Conservation (phyloP, 92 coral and sea anemone species). For the Epizoanthus ramosus region DNA sequence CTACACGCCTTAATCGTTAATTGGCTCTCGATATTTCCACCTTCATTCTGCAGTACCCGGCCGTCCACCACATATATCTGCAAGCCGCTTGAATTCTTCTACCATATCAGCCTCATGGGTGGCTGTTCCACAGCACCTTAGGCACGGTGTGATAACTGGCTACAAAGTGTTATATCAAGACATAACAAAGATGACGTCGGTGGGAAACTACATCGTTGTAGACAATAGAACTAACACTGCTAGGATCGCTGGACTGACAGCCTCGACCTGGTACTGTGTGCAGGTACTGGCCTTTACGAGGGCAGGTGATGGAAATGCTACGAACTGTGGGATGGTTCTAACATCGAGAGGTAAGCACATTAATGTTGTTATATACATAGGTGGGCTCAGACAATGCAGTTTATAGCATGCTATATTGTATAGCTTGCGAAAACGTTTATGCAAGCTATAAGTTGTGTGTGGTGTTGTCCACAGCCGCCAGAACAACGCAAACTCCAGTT, state of each 20-base stretch:
- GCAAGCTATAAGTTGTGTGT: too few relatives aligned
- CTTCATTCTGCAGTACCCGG: constrained; percentile 50
- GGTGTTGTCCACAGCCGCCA: too few relatives aligned
- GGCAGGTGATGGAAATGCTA: constrained; percentile 52
- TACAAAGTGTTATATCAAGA: constrained; percentile 65
- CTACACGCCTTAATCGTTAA: too few relatives aligned
- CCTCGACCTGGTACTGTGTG: constrained; percentile 47
- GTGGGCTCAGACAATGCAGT: too few relatives aligned
- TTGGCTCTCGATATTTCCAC: background rate
- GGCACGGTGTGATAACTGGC: constrained; percentile 57
- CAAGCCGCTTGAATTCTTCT: constrained; percentile 53
- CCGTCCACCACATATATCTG: constrained; percentile 52
- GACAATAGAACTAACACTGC: constrained; percentile 26
- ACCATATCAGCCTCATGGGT: constrained; percentile 60
- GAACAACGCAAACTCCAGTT: too few relatives aligned
- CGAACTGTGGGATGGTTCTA: constrained; percentile 39
- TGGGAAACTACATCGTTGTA: background rate
- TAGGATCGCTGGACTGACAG: background rate
- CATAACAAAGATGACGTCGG: background rate
- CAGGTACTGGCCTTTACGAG: constrained; percentile 47
- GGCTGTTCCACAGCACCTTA: constrained; percentile 50
- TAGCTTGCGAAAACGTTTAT: too few relatives aligned
- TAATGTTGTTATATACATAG: background rate
- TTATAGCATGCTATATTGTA: too few relatives aligned
- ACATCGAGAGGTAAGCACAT: constrained; percentile 53